Base-by-base conservation (phyloP, 2,888 invertebrate genomes). In the Lysandra coridon region DNA sequence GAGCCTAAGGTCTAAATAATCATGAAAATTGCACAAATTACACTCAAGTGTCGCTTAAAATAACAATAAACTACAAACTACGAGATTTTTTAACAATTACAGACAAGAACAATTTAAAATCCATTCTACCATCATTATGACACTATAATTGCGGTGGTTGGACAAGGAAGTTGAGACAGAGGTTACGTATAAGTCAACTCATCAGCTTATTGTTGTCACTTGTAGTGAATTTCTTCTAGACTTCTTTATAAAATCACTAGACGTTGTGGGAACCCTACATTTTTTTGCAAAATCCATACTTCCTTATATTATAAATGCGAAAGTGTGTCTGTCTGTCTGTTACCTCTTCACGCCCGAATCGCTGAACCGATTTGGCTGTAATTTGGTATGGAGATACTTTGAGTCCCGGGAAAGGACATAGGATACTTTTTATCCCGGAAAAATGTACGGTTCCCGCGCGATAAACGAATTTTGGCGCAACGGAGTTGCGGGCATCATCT, bases 81-180 rank as follows among this genome's bases (percentile, higher is more conserved):
- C 33, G 12, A 69, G 69, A 53, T 57, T 57, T 53, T 57, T 69
- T 37, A 69, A 69, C 69, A 69, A 69, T 69, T 69, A 69, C 33
- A 10, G 33, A 33, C 69, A 33, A 69, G 69, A 69, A 69, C 69
- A 69, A 69, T 69, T 69, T 69, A 69, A 69, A 69, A 69, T 17
- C 14, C 33, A 69, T 76, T 57, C 30, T 33, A 17, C 33, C 57
- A 7, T 76, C 33, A 76, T 53, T 30, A 76, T 57, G 76, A 17
- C 33, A 30, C 12, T 53, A 33, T 57, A 53, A 76, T 76, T 76
- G 14, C 53, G 14, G 37, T 57, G 53, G 30, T 75, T 23, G n/a
- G 76, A 57, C 33, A 57, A 76, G 53, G 76, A 76, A 76, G 76
- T 76, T 57, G 53, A 75, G 44, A 76, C 76, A 76, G 14, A 53